Conservation (phyloP, 2,888 invertebrate genomes). For the Chydorus sphaericus region DNA sequence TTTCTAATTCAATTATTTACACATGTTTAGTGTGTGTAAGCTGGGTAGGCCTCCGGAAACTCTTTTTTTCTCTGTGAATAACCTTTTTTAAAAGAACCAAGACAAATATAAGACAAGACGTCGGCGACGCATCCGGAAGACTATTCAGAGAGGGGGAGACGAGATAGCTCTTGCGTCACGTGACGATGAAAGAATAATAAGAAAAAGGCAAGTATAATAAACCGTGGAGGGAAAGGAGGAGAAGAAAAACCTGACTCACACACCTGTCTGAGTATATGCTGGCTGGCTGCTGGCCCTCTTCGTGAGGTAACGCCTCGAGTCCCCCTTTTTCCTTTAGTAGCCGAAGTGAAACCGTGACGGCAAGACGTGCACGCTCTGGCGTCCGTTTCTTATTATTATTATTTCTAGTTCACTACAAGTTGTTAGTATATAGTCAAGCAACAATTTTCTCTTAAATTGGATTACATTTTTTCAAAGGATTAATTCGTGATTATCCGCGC, state of each 20-base stretch:
- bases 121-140: too few relatives aligned
- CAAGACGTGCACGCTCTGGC: slow-evolving; percentile 1
- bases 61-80: too few relatives aligned
- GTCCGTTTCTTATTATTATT: not conserved
- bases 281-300: not conserved
- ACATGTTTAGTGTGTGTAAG: too few relatives aligned
- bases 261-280: not conserved
- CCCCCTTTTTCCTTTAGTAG: not conserved
- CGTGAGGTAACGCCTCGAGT: slow-evolving; percentile 4
- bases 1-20: too few relatives aligned
- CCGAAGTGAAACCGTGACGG: slow-evolving; percentile 7
- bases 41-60: too few relatives aligned
- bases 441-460: too few relatives aligned
- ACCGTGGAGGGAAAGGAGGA: not conserved
- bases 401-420: not conserved
- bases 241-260: not conserved
- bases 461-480: too few relatives aligned
- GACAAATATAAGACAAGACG: too few relatives aligned
- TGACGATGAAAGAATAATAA: not conserved
- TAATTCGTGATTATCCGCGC: too few relatives aligned
- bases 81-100: too few relatives aligned
- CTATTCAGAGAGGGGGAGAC: not conserved
- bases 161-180: not conserved
- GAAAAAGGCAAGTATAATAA: not conserved
- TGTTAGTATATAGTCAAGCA: too few relatives aligned